Conservation (phyloP, 1,140 invertebrate species). For the Sycophaga agraensis region DNA sequence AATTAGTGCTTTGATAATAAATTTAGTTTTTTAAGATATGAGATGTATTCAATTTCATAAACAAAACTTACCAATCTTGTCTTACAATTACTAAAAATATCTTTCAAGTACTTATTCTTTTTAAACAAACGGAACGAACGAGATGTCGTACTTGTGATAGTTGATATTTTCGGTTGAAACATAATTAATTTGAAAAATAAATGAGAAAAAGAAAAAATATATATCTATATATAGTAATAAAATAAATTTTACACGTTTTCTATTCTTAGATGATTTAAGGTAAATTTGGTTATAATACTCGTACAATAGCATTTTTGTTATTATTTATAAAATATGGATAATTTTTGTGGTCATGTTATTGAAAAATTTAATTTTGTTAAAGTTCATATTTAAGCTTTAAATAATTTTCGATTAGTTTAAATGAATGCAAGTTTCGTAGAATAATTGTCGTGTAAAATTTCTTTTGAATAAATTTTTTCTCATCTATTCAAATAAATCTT, state of each 20-base stretch:
- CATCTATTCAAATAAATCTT: constrained; percentile 7
- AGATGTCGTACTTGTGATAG: neutral
- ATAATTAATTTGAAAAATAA: constrained; percentile 1
- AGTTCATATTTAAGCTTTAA: too few relatives aligned
- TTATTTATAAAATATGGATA: too few relatives aligned
- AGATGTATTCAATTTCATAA: constrained; percentile 18
- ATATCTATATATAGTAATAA: constrained; percentile 18
- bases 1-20: constrained; percentile 13
- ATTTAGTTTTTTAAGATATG: constrained; percentile 9
- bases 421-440: too few relatives aligned
- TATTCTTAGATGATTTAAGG: neutral
- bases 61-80: neutral
- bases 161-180: neutral
- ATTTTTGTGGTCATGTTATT: too few relatives aligned
- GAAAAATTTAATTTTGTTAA: too few relatives aligned
- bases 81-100: neutral
- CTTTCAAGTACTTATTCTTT: neutral
- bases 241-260: constrained; percentile 2
- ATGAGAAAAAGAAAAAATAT: constrained; percentile 2
- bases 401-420: too few relatives aligned
- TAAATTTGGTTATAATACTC: too few relatives aligned
- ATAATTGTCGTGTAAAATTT: constrained; percentile 6
- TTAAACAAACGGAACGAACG: neutral
- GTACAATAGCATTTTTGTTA: too few relatives aligned
- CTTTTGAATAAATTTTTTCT: neutral